Conservation (phyloP, 2,113 vertebrate species). For the Pseudorectes ferrugineus region DNA sequence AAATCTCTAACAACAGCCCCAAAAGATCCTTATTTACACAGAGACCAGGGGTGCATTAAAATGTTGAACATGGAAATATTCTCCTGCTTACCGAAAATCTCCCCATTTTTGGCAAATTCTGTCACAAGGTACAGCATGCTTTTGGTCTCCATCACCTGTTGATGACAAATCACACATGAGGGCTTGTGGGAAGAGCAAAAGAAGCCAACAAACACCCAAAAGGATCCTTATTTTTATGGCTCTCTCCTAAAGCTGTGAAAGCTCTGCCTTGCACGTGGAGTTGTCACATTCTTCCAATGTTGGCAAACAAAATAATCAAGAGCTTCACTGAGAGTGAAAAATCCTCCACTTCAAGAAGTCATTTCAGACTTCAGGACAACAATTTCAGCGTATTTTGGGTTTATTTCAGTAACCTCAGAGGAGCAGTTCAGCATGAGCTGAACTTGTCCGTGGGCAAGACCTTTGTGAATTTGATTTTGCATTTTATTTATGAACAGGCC, state of each 20-base stretch:
- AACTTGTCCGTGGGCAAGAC: rapidly evolving
- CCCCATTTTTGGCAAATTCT: slow-evolving; percentile 97
- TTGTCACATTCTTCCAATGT: rapidly evolving
- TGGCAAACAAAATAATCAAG: not conserved
- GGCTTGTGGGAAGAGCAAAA: not conserved
- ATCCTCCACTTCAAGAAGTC: not conserved
- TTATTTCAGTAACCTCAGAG: not conserved
- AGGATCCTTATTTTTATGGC: not conserved
- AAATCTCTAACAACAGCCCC: not conserved
- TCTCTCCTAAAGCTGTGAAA: not conserved
- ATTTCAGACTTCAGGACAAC: not conserved
- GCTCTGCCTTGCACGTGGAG: not conserved
- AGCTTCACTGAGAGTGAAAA: not conserved
- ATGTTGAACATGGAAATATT: not conserved
- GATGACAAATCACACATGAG: slow-evolving; percentile 23
- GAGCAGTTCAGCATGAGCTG: not conserved
- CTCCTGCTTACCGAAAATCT: slow-evolving; percentile 90
- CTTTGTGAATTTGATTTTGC: not conserved
- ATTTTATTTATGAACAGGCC: not conserved
- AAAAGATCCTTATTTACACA: not conserved
- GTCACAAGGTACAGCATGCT: slow-evolving; percentile 99
- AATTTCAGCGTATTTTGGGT: not conserved
- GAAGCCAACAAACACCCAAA: not conserved
- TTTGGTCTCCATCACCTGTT: slow-evolving; percentile 98
- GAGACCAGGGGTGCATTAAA: not conserved